phyloP scores from a whole-genome alignment of 2,888 invertebrate genomes.

The Scaptomyza polygonia region DNA sequence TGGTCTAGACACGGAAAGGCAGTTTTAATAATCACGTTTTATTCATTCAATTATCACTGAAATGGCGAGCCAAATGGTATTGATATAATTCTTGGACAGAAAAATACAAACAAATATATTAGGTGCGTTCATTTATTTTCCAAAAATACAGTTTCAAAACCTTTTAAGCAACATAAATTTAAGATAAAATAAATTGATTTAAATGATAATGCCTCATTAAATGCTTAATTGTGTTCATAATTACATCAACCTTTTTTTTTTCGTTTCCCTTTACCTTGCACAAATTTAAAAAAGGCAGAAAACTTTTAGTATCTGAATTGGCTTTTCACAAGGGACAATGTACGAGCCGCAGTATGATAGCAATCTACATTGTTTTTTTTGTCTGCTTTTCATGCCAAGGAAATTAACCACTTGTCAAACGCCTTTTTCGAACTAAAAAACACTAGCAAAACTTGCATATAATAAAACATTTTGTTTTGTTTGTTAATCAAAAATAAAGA shows the following conservation, averaged over 20 bases:
- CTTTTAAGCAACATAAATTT: too few species aligned
- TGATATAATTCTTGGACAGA: background rate
- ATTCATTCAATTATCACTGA: constrained; percentile 63
- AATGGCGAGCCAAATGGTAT: constrained; percentile 19
- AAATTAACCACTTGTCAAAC: too few species aligned
- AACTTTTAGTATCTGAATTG: constrained; percentile 33
- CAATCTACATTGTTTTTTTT: constrained; percentile 28
- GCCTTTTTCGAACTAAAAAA: constrained; percentile 42
- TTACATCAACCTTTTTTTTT: constrained; percentile 8
- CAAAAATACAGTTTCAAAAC: too few species aligned
- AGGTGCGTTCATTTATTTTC: too few species aligned
- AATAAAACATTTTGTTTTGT: constrained; percentile 73
- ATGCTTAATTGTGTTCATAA: constrained; percentile 45
- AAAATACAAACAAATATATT: too few species aligned
- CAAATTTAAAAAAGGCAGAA: constrained; percentile 11
- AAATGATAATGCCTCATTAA: constrained; percentile 33
- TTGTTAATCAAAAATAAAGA: constrained; percentile 58
- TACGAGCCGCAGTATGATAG: constrained; percentile 25
- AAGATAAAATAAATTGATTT: constrained; percentile 13
- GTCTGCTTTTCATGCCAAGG: constrained; percentile 28
- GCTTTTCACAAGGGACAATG: constrained; percentile 34
- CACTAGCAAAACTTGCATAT: constrained; percentile 51
- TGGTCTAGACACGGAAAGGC: constrained; percentile 5
- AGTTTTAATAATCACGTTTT: constrained; percentile 63
- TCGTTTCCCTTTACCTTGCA: constrained; percentile 27